Base-by-base conservation (phyloP, 1,140 invertebrate genomes). In the Telenomus remus region DNA sequence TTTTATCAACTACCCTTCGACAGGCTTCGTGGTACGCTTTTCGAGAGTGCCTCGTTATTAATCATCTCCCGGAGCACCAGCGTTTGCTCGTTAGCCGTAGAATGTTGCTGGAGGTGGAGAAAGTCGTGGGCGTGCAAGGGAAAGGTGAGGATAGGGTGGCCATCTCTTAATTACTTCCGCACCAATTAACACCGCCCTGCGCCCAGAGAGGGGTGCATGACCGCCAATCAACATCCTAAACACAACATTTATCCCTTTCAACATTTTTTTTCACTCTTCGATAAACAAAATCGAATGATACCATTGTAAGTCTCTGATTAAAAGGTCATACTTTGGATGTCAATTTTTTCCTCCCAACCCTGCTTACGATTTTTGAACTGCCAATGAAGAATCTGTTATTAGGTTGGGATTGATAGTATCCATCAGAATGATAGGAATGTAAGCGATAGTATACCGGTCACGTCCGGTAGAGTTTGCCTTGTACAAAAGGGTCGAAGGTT, bases 121-220 rank as follows among this genome's bases (percentile, higher is more conserved):
- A 64, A 75, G 55, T 68, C 50, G 53, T 63, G 61, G 47, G 69
- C 57, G 53, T 54, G 42, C 48, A 43, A 54, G 46, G 61, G 68
- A 57, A 64, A 60, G 76, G 63, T 39, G 53, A 76, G 69, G 76
- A 64, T 57, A 56, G 72, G 73, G 72, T 74, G 75, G 69, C 84
- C 79, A 82, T 84, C 83, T 86, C 85, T 87, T 85, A 86, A 87
- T 87, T 87, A 87, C 83, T 87, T 87, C 85, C 85, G 84, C 85
- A 78, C 85, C 85, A 87, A 87, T 87, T 87, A 87, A 87, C 82
- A 85, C 80, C 75, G 80, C 79, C 79, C 82, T 77, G 75, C 54
- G 63, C 79, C 66, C 54, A 81, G 78, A 76, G 79, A 80, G 82
- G 81, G 71, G 73, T 80, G 75, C 37, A 19, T 56, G 48, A 76